Evolutionary conservation across 2,113 vertebrate genomes (phyloP).

Genomic region (Rhinichthys klamathensis): DNA sequence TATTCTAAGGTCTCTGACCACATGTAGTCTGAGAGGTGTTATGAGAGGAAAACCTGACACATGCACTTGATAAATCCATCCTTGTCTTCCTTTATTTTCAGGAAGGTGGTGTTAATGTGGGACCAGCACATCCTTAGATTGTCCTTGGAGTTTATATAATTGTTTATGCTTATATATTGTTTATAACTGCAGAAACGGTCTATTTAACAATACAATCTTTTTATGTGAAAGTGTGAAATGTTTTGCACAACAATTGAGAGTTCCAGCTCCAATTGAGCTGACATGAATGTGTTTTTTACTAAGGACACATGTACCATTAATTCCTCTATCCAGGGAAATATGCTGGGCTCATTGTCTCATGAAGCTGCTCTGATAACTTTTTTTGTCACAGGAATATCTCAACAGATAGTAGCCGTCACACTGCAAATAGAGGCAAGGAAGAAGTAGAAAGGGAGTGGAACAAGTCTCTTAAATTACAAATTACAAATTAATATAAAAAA

Average conservation of each 20-base stretch:
- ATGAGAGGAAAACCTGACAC: not conserved
- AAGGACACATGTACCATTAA: slow-evolving; percentile 51
- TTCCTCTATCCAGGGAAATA: slow-evolving; percentile 66
- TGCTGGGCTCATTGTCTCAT: slow-evolving; percentile 72
- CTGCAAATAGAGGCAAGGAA: slow-evolving; percentile 45
- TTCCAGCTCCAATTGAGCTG: slow-evolving; percentile 59
- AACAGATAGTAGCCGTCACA: slow-evolving; percentile 66
- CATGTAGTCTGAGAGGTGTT: not conserved
- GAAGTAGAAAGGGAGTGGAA: slow-evolving; percentile 31
- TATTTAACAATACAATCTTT: not conserved
- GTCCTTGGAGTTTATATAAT: not conserved
- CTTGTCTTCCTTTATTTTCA: slow-evolving; percentile 6
- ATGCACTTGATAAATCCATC: not conserved
- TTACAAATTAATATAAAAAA: not conserved
- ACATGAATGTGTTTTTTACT: slow-evolving; percentile 62
- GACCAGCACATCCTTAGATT: not conserved
- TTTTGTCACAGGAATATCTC: slow-evolving; percentile 76
- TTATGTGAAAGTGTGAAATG: not conserved
- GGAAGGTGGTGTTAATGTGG: not conserved
- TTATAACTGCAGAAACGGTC: not conserved
- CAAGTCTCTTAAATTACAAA: slow-evolving; percentile 19
- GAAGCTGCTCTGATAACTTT: slow-evolving; percentile 65
- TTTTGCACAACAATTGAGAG: slow-evolving; percentile 46
- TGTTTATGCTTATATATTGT: not conserved
- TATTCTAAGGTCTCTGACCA: not conserved